phyloP scores from a whole-genome alignment of 1,140 invertebrate genomes.

The Pseudomyrmex flavicornis region DNA sequence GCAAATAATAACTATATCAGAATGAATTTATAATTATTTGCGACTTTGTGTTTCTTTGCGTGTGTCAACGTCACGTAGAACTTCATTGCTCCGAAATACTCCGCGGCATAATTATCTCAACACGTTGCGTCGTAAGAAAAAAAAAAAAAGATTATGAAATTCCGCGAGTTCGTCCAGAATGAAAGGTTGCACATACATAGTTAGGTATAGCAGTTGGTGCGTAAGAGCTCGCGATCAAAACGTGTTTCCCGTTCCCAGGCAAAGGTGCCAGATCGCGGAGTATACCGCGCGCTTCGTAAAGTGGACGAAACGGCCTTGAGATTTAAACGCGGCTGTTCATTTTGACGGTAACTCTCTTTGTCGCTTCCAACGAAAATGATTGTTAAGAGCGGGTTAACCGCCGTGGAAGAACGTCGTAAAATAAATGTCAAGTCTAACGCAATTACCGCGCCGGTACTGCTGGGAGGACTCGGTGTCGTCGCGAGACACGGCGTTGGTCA shows the following conservation, averaged over 20 bases:
- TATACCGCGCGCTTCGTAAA: constrained; percentile 5
- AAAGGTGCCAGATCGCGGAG: constrained; percentile 15
- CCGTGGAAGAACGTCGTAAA: constrained; percentile 64
- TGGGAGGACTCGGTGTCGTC: constrained; percentile 55
- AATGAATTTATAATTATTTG: no score
- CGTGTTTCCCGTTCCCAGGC: constrained; percentile 50
- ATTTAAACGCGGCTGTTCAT: constrained; percentile 58
- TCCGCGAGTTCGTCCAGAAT: constrained; percentile 4
- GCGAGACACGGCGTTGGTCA: constrained; percentile 53
- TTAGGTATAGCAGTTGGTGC: not conserved
- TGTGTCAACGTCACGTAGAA: not conserved
- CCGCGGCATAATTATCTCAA: not conserved
- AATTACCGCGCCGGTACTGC: constrained; percentile 60
- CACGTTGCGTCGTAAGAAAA: not conserved
- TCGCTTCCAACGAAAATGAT: constrained; percentile 66
- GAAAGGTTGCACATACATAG: constrained; percentile 1
- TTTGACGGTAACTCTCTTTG: constrained; percentile 61
- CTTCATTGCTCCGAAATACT: not conserved
- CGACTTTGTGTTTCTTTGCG: not conserved
- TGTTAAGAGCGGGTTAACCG: constrained; percentile 64
- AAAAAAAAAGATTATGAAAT: constrained; percentile 27
- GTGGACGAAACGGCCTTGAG: constrained; percentile 55
- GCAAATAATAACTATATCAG: no score
- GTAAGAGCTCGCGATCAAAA: constrained; percentile 40
- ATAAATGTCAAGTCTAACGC: constrained; percentile 73